phyloP scores from a whole-genome alignment of 2,888 invertebrate genomes.

The Pammene aurita region DNA sequence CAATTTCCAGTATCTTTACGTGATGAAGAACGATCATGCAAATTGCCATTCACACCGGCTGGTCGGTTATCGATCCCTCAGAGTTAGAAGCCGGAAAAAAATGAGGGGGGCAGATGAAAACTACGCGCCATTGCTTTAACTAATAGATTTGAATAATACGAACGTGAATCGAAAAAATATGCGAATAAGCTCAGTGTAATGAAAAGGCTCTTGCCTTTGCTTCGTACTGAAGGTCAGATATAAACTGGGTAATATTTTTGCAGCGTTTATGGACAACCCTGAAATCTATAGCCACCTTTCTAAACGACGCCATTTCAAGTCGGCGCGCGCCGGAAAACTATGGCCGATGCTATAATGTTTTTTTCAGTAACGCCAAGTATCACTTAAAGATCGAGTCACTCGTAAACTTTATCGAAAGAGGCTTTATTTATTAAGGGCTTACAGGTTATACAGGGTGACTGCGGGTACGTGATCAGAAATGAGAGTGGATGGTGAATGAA shows the following conservation, averaged over 20 bases:
- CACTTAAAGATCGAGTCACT: slow-evolving; percentile 23
- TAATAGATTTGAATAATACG: too few species aligned
- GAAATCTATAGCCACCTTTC: slow-evolving; percentile 6
- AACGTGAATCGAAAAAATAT: too few species aligned
- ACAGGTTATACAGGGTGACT: slow-evolving; percentile 2
- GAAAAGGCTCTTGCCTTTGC: too few species aligned
- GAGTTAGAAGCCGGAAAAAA: too few species aligned
- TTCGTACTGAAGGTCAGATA: too few species aligned
- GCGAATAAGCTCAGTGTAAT: too few species aligned
- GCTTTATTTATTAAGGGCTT: slow-evolving; percentile 21
- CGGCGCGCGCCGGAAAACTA: slow-evolving; percentile 25
- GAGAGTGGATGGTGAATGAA: not conserved
- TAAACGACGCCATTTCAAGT: slow-evolving; percentile 25
- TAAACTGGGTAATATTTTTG: not conserved
- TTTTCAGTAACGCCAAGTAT: slow-evolving; percentile 16
- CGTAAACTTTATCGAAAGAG: slow-evolving; percentile 19
- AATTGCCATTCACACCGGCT: too few species aligned
- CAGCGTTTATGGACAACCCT: not conserved
- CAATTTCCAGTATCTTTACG: too few species aligned
- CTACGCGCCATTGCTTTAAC: too few species aligned
- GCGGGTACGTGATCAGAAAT: slow-evolving; percentile 19
- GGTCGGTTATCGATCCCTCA: too few species aligned
- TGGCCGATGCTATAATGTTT: slow-evolving; percentile 13
- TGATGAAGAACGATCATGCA: too few species aligned
- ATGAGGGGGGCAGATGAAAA: too few species aligned